Conservation (phyloP, 2,113 vertebrate species). For the Pungitius pungitius region DNA sequence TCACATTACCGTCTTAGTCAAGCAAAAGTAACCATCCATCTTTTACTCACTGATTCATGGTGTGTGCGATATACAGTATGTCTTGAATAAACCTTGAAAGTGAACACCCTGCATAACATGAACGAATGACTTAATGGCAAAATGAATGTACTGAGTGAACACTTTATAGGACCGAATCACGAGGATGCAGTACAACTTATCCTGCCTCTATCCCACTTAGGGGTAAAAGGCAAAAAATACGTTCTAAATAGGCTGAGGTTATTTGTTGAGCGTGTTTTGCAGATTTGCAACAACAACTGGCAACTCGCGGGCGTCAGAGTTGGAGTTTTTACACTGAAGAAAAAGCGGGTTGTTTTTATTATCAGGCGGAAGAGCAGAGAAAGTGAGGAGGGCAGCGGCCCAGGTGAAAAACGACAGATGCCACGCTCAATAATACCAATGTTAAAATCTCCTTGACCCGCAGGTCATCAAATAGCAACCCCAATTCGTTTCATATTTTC, state of each 20-base stretch:
- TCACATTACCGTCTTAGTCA: neutral
- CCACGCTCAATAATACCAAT: constrained; percentile 88
- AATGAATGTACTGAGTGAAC: constrained; percentile 6
- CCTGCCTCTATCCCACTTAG: neutral
- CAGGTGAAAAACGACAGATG: constrained; percentile 78
- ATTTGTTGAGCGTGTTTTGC: constrained; percentile 8
- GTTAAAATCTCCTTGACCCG: constrained; percentile 98
- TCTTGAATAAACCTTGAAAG: constrained; percentile 7
- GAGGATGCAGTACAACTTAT: neutral
- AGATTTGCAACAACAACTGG: constrained; percentile 12
- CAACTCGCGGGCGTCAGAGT: constrained; percentile 39
- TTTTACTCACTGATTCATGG: neutral
- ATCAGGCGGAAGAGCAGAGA: constrained; percentile 50
- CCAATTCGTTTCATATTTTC: constrained; percentile 99
- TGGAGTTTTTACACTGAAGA: constrained; percentile 17
- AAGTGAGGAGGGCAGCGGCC: constrained; percentile 65
- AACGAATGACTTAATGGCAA: constrained; percentile 23
- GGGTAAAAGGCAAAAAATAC: neutral
- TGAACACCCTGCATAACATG: neutral
- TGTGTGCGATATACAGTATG: neutral
- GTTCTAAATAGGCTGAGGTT: constrained; percentile 1
- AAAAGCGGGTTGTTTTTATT: constrained; percentile 56
- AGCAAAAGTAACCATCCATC: neutral
- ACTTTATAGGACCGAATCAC: neutral
- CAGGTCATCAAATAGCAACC: constrained; percentile 94